Percentiles rank a stretch among this genome's conserved stretches.
These are phyloP conservation scores for Trididemnum miniatum DNA, from an alignment of 23 tunicate genomes.

Conservation along the genomic window DNA sequence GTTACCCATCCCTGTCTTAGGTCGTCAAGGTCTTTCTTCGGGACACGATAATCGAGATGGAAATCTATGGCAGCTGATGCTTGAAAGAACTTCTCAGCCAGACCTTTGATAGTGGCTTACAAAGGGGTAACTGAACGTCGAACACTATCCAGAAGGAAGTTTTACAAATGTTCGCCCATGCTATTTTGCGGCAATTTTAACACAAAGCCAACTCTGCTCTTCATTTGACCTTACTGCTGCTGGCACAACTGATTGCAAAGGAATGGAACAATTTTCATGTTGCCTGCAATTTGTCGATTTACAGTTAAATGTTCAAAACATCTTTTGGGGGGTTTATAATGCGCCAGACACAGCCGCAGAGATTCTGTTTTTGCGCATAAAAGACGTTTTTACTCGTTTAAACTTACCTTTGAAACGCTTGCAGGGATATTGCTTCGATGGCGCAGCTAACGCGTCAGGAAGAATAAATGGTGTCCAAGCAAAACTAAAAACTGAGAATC, in stretches of 20 bases:
- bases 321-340: neutral
- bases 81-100: neutral
- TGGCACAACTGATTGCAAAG: neutral
- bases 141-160: neutral
- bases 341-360: neutral
- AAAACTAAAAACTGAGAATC: too few relatives aligned
- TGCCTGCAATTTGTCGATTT: neutral
- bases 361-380: neutral
- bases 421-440: too few relatives aligned
- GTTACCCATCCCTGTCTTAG: too few relatives aligned
- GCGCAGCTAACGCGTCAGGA: too few relatives aligned
- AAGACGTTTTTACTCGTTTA: neutral
- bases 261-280: neutral
- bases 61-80: neutral
- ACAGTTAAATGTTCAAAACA: neutral
- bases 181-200: neutral
- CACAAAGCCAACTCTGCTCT: neutral
- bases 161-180: neutral
- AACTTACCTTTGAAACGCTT: too few relatives aligned
- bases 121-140: neutral
- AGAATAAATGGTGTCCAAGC: too few relatives aligned
- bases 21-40: neutral
- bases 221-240: neutral
- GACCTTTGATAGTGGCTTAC: neutral
- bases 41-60: neutral